Evolutionary conservation across 2,888 invertebrate genomes (phyloP).

Genomic region (Eumerus sabulonum): DNA sequence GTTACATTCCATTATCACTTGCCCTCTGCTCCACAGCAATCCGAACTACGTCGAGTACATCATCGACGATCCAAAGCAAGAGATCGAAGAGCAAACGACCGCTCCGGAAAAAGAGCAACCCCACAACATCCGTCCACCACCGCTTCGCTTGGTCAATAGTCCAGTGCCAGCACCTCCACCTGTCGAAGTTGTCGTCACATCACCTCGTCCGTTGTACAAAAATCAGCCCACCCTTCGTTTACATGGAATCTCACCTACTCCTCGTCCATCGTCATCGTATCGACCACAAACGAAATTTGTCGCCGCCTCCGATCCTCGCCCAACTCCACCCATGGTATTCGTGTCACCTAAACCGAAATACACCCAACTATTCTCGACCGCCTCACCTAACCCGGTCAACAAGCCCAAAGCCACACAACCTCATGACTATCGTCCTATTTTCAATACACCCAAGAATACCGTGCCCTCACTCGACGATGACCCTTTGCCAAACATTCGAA

Average conservation of each 20-base stretch:
- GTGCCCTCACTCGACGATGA: conserved; percentile 62
- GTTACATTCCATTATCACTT: conserved; percentile 56
- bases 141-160: conserved; percentile 37
- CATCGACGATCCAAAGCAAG: conserved; percentile 75
- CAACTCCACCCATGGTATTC: conserved; percentile 67
- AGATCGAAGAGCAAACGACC: conserved; percentile 59
- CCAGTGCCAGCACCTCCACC: conserved; percentile 60
- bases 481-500: conserved; percentile 76
- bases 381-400: conserved; percentile 69
- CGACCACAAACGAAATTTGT: conserved; percentile 25
- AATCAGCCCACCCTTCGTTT: conserved; percentile 74
- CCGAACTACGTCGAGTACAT: conserved; percentile 74
- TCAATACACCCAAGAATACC: conserved; percentile 43
- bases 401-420: conserved; percentile 72
- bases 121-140: conserved; percentile 56
- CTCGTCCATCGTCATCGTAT: conserved; percentile 27
- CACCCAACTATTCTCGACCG: conserved; percentile 51
- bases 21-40: conserved; percentile 45
- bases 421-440: conserved; percentile 70
- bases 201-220: conserved; percentile 73
- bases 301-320: neutral
- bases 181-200: conserved; percentile 70
- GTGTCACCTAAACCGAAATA: conserved; percentile 63
- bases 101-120: conserved; percentile 75
- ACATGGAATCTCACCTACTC: conserved; percentile 71